A percentile compares a stretch with the other conserved stretches of the same genome.
phyloP scores from a whole-genome alignment of 2,797 vertebrate species.

The Adelosebastes latens region DNA sequence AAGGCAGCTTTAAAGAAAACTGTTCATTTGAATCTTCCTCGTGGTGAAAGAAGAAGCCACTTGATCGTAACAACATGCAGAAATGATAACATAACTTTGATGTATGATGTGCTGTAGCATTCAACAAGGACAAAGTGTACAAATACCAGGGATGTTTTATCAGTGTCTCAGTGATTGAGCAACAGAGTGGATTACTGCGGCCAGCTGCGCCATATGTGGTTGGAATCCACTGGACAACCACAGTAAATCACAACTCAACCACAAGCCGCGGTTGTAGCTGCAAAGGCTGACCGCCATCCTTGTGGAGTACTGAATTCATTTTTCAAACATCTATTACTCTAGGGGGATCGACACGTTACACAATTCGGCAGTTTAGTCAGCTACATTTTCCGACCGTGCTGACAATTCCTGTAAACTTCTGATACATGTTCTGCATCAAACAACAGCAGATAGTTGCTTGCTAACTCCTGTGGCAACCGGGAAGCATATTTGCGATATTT shows the following conservation, averaged over 20 bases:
- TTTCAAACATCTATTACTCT: neutral
- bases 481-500: neutral
- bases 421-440: neutral
- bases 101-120: neutral
- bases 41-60: neutral
- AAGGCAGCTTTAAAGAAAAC: neutral
- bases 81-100: neutral
- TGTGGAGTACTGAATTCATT: neutral
- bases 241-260: conserved; percentile 29
- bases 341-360: neutral
- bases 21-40: neutral
- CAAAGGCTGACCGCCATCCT: conserved; percentile 14
- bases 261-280: conserved; percentile 4
- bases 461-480: neutral
- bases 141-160: conserved; percentile 38
- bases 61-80: neutral
- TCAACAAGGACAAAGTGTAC: neutral
- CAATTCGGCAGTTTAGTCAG: neutral
- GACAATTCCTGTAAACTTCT: neutral
- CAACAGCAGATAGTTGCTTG: neutral
- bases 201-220: conserved; percentile 39
- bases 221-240: conserved; percentile 33
- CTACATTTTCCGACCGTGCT: neutral
- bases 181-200: conserved; percentile 18
- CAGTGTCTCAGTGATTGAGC: conserved; percentile 9